Conservation (phyloP, 2,888 invertebrate species). For the Electrophaes corylata region DNA sequence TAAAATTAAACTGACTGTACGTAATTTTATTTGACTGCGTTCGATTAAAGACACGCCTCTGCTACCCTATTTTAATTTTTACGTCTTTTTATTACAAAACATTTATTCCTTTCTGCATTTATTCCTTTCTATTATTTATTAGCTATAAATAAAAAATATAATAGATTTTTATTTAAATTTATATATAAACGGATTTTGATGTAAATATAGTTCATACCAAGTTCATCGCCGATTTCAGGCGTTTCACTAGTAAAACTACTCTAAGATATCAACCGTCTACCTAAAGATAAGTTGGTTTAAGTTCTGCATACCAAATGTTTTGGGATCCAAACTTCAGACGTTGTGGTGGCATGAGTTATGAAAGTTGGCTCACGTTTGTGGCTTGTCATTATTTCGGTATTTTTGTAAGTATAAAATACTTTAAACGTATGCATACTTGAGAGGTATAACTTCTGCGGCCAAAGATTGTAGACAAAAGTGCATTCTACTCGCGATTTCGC, state of each 20-base stretch:
- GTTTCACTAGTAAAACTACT: slow-evolving; percentile 1
- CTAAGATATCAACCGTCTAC: slow-evolving; percentile 23
- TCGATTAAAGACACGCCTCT: no score
- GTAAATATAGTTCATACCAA: not conserved
- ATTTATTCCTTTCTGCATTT: no score
- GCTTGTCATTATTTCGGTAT: slow-evolving; percentile 29
- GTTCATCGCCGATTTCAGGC: not conserved
- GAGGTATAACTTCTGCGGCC: not conserved
- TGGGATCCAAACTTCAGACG: slow-evolving; percentile 59
- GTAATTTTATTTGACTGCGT: no score
- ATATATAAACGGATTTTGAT: not conserved
- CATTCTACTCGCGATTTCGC: no score
- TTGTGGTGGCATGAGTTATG: slow-evolving; percentile 53
- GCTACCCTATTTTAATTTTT: no score
- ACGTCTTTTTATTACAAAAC: no score
- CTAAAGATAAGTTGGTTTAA: slow-evolving; percentile 57
- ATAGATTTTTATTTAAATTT: no score
- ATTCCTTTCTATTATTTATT: no score
- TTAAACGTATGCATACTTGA: not conserved
- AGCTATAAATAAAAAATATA: no score
- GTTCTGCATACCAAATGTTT: slow-evolving; percentile 64
- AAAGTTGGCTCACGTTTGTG: slow-evolving; percentile 39
- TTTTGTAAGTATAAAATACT: slow-evolving; percentile 3
- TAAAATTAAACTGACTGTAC: no score
- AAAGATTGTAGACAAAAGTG: no score